Evolutionary conservation across 2,797 vertebrate genomes (phyloP).

Genomic region (Rachycentron canadum): DNA sequence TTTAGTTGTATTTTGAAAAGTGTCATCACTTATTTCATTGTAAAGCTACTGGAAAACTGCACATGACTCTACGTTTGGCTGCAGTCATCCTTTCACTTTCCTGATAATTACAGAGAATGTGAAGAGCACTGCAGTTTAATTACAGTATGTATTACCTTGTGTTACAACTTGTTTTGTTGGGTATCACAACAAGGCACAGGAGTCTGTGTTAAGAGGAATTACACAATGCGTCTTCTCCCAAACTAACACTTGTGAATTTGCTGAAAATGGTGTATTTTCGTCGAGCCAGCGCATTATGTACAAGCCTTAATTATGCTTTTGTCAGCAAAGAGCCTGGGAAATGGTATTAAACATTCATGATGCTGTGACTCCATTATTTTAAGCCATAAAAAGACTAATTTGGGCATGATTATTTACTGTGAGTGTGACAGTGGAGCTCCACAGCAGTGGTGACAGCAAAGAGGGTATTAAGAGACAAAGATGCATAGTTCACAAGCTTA

Average conservation of each 20-base stretch:
- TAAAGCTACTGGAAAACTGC: too few species aligned
- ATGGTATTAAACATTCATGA: conserved; percentile 77
- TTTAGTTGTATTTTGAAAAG: background rate
- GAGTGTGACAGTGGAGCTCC: conserved; percentile 59
- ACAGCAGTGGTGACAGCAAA: conserved; percentile 57
- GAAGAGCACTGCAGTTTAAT: conserved; percentile 2
- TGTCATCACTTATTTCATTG: background rate
- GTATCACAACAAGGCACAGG: conserved; percentile 20
- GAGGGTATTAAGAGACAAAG: conserved; percentile 60
- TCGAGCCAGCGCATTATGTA: conserved; percentile 60
- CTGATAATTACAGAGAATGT: conserved; percentile 7
- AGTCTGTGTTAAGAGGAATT: conserved; percentile 38
- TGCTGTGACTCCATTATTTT: conserved; percentile 68
- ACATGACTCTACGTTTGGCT: too few species aligned
- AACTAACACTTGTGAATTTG: conserved; percentile 53
- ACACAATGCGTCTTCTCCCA: conserved; percentile 28
- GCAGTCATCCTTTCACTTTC: conserved; percentile 11
- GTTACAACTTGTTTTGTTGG: conserved; percentile 4
- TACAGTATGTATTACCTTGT: background rate
- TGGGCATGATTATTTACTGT: conserved; percentile 66
- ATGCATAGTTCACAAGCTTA: conserved; percentile 62
- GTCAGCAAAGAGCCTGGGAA: conserved; percentile 71
- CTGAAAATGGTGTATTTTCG: conserved; percentile 63
- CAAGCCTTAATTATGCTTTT: conserved; percentile 74
- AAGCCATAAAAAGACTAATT: conserved; percentile 68